Conservation (phyloP, 2,797 vertebrate species). For the Argyrosomus regius region DNA sequence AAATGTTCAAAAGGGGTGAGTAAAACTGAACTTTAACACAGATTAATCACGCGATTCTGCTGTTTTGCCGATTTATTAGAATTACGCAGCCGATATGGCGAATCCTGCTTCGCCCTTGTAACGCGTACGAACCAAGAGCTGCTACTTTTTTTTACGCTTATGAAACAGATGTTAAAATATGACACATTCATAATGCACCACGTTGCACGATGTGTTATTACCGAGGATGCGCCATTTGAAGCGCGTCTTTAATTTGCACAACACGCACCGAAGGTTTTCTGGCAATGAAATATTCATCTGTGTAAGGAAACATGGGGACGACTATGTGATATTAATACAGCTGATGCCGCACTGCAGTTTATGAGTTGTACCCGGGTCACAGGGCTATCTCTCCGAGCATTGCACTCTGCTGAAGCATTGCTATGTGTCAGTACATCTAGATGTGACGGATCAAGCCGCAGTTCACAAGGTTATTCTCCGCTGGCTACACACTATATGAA, state of each 20-base stretch:
- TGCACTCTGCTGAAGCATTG: conserved; percentile 51
- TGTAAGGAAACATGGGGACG: conserved; percentile 69
- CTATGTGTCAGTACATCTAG: conserved; percentile 59
- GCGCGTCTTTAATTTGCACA: conserved; percentile 60
- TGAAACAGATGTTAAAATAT: conserved; percentile 52
- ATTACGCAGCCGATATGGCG: background rate
- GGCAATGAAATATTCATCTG: conserved; percentile 78
- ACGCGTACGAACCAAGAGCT: background rate
- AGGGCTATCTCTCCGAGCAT: conserved; percentile 68
- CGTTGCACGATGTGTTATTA: conserved; percentile 51
- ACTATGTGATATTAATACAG: conserved; percentile 80
- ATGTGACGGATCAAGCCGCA: conserved; percentile 62
- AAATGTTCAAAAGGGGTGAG: conserved; percentile 88
- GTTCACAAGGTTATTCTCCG: conserved; percentile 67
- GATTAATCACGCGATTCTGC: background rate
- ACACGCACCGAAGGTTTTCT: conserved; percentile 42
- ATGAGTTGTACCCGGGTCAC: conserved; percentile 81
- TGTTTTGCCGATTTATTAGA: background rate
- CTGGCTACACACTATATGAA: conserved; percentile 53
- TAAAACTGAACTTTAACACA: conserved; percentile 58
- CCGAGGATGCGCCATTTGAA: conserved; percentile 64
- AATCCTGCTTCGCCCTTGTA: background rate
- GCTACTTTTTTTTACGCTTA: conserved; percentile 21
- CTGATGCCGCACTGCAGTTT: conserved; percentile 90
- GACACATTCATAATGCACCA: conserved; percentile 44